Evolutionary conservation across 2,797 vertebrate genomes (phyloP).

Genomic region (Serranus cabrilla): DNA sequence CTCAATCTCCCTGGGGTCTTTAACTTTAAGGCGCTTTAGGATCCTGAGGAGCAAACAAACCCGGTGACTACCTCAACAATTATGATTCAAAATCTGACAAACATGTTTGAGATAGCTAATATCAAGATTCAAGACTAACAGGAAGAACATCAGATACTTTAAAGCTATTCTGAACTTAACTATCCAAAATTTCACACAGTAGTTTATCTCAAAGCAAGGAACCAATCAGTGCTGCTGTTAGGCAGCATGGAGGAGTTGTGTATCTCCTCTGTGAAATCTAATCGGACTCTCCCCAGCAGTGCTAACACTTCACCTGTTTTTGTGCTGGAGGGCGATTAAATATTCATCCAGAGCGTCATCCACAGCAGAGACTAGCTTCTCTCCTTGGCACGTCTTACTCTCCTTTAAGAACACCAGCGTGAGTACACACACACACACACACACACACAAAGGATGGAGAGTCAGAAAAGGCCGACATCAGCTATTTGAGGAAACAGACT

Average conservation of each 20-base stretch:
- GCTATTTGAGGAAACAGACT: constrained; percentile 31
- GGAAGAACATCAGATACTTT: not conserved
- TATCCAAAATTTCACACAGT: not conserved
- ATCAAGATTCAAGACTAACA: not conserved
- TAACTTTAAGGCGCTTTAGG: constrained; percentile 87
- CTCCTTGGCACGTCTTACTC: constrained; percentile 69
- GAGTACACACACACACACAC: constrained; percentile 39
- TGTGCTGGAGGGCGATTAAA: constrained; percentile 95
- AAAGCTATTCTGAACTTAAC: not conserved
- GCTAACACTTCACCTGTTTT: constrained; percentile 92
- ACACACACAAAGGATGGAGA: constrained; percentile 11
- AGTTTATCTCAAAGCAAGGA: constrained; percentile 17
- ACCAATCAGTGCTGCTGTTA: constrained; percentile 58
- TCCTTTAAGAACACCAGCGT: constrained; percentile 74
- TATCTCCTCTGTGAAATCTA: constrained; percentile 57
- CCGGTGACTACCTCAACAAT: constrained; percentile 14
- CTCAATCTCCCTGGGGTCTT: constrained; percentile 87
- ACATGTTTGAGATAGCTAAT: not conserved
- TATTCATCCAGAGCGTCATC: constrained; percentile 95
- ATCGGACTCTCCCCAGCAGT: constrained; percentile 53
- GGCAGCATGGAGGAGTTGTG: constrained; percentile 25
- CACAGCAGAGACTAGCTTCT: constrained; percentile 87
- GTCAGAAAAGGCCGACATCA: constrained; percentile 45
- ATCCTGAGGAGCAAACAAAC: constrained; percentile 82
- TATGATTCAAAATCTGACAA: not conserved